Conservation (phyloP, 1,140 invertebrate genomes). For the Rhynchophorus ferrugineus region DNA sequence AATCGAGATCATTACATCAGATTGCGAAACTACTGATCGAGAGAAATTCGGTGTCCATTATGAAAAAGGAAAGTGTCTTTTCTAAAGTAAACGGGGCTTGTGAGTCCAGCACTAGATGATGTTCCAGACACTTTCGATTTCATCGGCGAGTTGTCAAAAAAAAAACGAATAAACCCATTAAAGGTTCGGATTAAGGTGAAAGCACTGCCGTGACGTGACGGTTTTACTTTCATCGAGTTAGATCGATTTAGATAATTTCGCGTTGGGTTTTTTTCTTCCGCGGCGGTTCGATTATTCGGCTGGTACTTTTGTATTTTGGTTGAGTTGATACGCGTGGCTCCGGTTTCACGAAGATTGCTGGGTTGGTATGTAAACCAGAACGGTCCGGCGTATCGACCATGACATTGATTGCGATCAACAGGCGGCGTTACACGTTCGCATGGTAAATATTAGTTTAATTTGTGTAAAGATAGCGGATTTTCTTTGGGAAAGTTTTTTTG, state of each 20-base stretch:
- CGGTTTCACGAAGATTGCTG: too few species aligned
- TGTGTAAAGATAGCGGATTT: conserved; percentile 8
- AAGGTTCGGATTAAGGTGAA: too few species aligned
- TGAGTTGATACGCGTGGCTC: too few species aligned
- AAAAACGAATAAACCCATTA: conserved; percentile 1
- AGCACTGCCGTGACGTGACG: neutral
- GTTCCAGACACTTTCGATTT: conserved; percentile 18
- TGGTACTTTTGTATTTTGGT: conserved; percentile 9
- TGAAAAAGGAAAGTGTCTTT: too few species aligned
- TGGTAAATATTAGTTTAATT: conserved; percentile 11
- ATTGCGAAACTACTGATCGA: too few species aligned
- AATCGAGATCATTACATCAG: too few species aligned
- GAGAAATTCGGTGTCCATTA: too few species aligned
- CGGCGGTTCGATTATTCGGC: conserved; percentile 13
- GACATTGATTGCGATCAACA: conserved; percentile 16
- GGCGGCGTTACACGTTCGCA: conserved; percentile 15
- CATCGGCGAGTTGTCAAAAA: conserved; percentile 1
- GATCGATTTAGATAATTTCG: conserved; percentile 6
- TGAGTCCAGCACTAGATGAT: neutral
- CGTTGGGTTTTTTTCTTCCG: conserved; percentile 14
- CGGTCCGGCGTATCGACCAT: conserved; percentile 10
- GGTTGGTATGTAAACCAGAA: conserved; percentile 20
- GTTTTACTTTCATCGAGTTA: conserved; percentile 2
- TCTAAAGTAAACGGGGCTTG: neutral
- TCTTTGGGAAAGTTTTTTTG: conserved; percentile 13